phyloP scores from a whole-genome alignment of 2,888 invertebrate species.

The Agrotis exclamationis region DNA sequence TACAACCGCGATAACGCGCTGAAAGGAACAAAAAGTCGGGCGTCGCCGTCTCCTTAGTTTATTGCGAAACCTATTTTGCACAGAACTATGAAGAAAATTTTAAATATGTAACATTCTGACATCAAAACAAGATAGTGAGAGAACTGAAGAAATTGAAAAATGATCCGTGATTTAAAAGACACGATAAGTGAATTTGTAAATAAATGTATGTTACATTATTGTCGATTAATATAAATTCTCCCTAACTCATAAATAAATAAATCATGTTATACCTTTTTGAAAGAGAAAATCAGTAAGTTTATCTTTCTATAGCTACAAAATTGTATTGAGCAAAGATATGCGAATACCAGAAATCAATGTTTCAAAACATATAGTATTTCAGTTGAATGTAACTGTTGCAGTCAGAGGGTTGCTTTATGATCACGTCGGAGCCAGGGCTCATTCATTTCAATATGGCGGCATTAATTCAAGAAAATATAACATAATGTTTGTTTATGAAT shows the following conservation, averaged over 20 bases:
- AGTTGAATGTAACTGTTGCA: neutral
- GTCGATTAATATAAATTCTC: too few species aligned
- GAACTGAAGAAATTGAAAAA: too few species aligned
- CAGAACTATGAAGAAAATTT: constrained; percentile 27
- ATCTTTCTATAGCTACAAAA: too few species aligned
- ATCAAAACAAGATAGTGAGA: neutral
- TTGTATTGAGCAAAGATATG: too few species aligned
- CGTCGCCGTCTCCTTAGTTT: constrained; percentile 1
- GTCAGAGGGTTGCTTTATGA: constrained; percentile 4
- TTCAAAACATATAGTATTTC: neutral
- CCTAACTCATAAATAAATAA: neutral
- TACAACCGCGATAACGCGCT: constrained; percentile 42
- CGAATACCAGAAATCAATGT: too few species aligned
- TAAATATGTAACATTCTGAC: neutral
- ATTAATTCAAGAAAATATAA: constrained; percentile 11
- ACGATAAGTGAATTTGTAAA: too few species aligned
- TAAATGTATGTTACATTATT: too few species aligned
- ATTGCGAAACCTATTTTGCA: constrained; percentile 10
- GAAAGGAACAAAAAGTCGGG: constrained; percentile 31
- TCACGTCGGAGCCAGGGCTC: constrained; percentile 6
- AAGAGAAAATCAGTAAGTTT: neutral
- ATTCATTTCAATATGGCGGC: constrained; percentile 20
- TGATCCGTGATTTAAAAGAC: too few species aligned
- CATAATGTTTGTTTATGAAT: neutral
- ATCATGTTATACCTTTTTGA: too few species aligned